phyloP scores from a whole-genome alignment of 2,113 vertebrate species.

The Coryphaenoides rupestris region DNA sequence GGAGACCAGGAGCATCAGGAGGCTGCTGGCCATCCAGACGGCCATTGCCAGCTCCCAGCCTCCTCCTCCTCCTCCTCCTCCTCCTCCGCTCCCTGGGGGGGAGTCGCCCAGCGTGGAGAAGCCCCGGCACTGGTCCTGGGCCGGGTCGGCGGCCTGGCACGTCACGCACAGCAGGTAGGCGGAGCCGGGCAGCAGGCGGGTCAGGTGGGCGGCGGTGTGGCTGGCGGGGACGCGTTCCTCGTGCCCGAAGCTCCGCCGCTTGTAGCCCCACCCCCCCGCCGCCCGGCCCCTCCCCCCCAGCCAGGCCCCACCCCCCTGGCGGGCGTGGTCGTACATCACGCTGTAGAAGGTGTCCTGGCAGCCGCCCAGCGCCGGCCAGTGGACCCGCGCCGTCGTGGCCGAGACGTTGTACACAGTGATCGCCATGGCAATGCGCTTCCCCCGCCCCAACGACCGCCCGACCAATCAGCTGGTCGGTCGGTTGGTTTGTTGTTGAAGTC shows the following conservation, averaged over 20 bases:
- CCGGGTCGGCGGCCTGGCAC: constrained; percentile 80
- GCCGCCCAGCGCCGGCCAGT: constrained; percentile 72
- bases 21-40: constrained; percentile 83
- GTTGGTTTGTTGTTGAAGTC: too few species aligned
- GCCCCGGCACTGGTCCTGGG: constrained; percentile 79
- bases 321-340: constrained; percentile 85
- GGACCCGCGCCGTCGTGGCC: constrained; percentile 73
- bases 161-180: constrained; percentile 84
- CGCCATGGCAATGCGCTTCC: constrained; percentile 61
- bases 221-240: constrained; percentile 82
- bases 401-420: constrained; percentile 80
- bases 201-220: constrained; percentile 74
- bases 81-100: constrained; percentile 15
- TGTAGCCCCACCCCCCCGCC: constrained; percentile 76
- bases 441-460: too few species aligned
- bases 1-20: constrained; percentile 77
- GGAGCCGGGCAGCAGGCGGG: constrained; percentile 80
- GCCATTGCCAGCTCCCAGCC: constrained; percentile 79
- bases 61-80: constrained; percentile 45
- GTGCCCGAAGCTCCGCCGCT: constrained; percentile 78
- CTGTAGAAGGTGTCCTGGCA: constrained; percentile 85
- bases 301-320: constrained; percentile 82
- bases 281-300: constrained; percentile 75
- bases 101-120: constrained; percentile 73
- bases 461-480: too few species aligned